phyloP scores from a whole-genome alignment of 2,797 vertebrate genomes.

The Spinibarbus caldwelli region DNA sequence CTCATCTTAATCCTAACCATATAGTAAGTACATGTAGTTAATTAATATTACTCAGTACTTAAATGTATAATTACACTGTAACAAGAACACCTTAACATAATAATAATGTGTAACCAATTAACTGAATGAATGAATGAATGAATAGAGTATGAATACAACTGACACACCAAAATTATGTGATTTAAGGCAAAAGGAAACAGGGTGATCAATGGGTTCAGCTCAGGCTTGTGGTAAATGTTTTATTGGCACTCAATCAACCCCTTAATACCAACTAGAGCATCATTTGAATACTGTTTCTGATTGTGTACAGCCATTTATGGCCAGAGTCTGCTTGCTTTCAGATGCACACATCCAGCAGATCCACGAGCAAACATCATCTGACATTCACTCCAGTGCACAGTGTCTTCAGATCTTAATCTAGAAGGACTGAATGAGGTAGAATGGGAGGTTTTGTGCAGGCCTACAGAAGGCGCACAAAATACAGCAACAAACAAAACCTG shows the following conservation, averaged over 20 bases:
- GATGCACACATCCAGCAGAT: neutral
- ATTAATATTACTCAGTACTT: too few species aligned
- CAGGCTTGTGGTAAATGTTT: neutral
- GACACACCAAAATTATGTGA: neutral
- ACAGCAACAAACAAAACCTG: conserved; percentile 5
- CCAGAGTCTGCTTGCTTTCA: neutral
- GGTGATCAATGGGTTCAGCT: neutral
- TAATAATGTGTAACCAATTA: too few species aligned
- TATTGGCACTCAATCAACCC: neutral
- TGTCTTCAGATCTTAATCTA: conserved; percentile 19
- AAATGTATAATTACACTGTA: too few species aligned
- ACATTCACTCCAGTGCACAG: conserved; percentile 17
- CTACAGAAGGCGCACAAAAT: neutral
- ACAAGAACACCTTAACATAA: too few species aligned
- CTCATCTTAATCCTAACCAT: too few species aligned
- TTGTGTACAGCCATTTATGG: neutral
- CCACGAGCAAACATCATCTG: conserved; percentile 15
- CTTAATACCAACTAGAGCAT: neutral
- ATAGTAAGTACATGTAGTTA: too few species aligned
- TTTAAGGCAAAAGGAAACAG: neutral
- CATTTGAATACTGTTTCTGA: conserved; percentile 7
- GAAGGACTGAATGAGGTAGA: conserved; percentile 30
- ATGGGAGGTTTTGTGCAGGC: neutral
- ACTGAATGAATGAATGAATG: neutral
- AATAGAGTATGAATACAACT: too few species aligned